Conservation (phyloP, 2,888 invertebrate species). For the Apamea epomidion region DNA sequence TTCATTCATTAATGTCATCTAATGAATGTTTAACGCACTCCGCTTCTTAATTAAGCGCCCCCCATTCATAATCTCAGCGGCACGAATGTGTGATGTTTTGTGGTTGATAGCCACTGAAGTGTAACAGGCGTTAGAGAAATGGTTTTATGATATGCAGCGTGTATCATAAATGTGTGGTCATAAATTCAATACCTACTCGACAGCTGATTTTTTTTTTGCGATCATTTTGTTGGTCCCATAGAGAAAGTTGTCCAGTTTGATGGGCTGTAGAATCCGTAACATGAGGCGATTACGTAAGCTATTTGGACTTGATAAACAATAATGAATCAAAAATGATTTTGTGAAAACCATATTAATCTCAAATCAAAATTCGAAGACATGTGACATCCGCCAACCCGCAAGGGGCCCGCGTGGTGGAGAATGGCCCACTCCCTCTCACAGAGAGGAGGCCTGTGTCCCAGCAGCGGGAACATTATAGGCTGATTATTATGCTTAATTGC, state of each 20-base stretch:
- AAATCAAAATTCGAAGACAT: too few species aligned
- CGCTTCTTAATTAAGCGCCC: conserved; percentile 55
- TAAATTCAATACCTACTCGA: neutral
- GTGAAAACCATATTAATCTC: too few species aligned
- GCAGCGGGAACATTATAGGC: too few species aligned
- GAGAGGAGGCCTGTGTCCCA: too few species aligned
- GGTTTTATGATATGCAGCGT: too few species aligned
- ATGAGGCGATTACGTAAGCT: neutral
- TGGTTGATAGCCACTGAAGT: conserved; percentile 46
- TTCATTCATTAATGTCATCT: conserved; percentile 48
- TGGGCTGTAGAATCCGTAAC: neutral
- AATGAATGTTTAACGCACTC: conserved; percentile 61
- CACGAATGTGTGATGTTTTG: conserved; percentile 55
- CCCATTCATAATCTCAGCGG: conserved; percentile 59
- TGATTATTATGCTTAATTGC: neutral
- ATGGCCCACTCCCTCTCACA: too few species aligned
- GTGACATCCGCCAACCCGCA: too few species aligned
- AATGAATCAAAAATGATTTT: too few species aligned
- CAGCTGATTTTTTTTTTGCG: neutral
- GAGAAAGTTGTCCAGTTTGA: neutral
- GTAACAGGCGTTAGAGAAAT: conserved; percentile 20
- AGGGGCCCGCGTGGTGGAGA: too few species aligned
- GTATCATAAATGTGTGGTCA: neutral
- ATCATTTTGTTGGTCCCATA: neutral
- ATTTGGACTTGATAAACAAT: too few species aligned